These are phyloP conservation scores for Acipenser oxyrinchus DNA, from an alignment of 2,797 vertebrate species.

Conservation along the genomic window DNA sequence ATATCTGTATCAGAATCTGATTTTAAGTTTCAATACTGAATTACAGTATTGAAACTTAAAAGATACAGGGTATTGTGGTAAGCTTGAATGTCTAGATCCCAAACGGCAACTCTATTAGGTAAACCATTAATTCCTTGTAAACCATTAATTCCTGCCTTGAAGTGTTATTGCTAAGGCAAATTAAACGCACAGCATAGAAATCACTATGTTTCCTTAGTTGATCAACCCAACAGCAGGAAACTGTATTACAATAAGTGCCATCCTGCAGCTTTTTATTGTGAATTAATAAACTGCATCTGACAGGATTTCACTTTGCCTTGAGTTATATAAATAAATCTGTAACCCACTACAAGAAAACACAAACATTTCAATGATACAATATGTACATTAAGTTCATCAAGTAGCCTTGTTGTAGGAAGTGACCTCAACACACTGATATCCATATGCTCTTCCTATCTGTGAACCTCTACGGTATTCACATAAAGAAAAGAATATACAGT, in stretches of 20 bases:
- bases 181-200: slow-evolving; percentile 40
- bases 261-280: slow-evolving; percentile 41
- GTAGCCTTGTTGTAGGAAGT: too few relatives aligned
- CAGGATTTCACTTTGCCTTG: slow-evolving; percentile 29
- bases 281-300: slow-evolving; percentile 46
- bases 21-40: background rate
- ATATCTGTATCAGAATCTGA: too few relatives aligned
- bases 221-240: slow-evolving; percentile 52
- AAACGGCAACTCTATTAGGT: background rate
- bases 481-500: too few relatives aligned
- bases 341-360: background rate
- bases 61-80: too few relatives aligned
- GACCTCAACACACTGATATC: too few relatives aligned
- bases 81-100: too few relatives aligned
- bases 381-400: too few relatives aligned
- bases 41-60: too few relatives aligned
- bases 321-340: slow-evolving; percentile 25
- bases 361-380: too few relatives aligned
- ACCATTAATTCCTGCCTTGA: slow-evolving; percentile 19
- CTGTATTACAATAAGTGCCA: slow-evolving; percentile 43
- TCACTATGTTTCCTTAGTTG: slow-evolving; percentile 40
- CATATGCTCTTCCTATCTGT: too few relatives aligned
- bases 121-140: too few relatives aligned
- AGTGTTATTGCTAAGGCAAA: slow-evolving; percentile 21
- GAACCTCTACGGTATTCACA: too few relatives aligned